Evolutionary conservation across 2,797 vertebrate genomes (phyloP).

Genomic region (Parauchenoglanis ngamensis): DNA sequence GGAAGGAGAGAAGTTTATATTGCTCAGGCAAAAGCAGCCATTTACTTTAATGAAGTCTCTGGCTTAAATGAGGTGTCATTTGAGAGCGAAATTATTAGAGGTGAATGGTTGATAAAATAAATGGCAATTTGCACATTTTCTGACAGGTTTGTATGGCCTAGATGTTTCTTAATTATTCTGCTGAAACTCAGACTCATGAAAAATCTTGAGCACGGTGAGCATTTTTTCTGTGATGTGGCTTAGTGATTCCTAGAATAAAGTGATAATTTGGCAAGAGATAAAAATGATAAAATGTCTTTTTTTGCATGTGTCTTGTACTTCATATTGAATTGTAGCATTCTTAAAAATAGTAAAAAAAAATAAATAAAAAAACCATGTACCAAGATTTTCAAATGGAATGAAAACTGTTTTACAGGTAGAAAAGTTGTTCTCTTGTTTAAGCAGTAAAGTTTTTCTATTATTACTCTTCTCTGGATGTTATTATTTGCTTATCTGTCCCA

Average conservation of each 20-base stretch:
- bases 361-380: neutral
- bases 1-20: constrained; percentile 51
- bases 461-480: constrained; percentile 55
- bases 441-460: constrained; percentile 47
- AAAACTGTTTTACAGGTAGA: neutral
- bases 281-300: neutral
- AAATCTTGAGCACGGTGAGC: neutral
- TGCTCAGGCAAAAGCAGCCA: constrained; percentile 51
- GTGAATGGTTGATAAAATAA: constrained; percentile 45
- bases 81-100: constrained; percentile 48
- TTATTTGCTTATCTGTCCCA: constrained; percentile 61
- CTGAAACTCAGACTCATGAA: neutral
- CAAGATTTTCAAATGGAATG: neutral
- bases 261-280: neutral
- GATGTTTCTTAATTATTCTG: constrained; percentile 42
- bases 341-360: neutral
- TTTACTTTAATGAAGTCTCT: constrained; percentile 61
- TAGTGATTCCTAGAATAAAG: neutral
- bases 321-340: neutral
- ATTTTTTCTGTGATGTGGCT: neutral
- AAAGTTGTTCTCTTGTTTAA: constrained; percentile 22
- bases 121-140: constrained; percentile 36
- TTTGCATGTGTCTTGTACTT: neutral
- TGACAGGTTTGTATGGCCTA: constrained; percentile 26
- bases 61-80: constrained; percentile 55